These are phyloP conservation scores for Cyanoramphus novaezelandiae DNA, from an alignment of 2,113 vertebrate species.

Conservation along the genomic window DNA sequence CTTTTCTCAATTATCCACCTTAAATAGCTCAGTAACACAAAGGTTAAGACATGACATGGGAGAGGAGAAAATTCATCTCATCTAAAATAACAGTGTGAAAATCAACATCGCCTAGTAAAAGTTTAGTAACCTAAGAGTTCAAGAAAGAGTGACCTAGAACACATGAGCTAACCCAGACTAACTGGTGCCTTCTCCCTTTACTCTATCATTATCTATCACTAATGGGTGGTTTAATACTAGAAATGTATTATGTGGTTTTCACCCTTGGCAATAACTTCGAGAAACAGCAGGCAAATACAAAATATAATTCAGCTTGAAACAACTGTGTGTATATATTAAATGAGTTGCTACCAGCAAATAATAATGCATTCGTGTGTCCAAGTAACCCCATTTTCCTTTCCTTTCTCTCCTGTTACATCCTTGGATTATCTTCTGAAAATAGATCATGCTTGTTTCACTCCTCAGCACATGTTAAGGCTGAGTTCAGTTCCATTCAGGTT, in stretches of 20 bases:
- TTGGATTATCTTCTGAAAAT: neutral
- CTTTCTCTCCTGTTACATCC: neutral
- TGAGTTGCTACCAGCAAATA: conserved; percentile 51
- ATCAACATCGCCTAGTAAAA: conserved; percentile 35
- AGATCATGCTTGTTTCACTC: neutral
- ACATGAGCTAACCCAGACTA: conserved; percentile 79
- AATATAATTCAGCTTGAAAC: conserved; percentile 56
- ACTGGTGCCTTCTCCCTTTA: conserved; percentile 76
- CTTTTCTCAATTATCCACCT: neutral
- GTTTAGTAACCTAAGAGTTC: conserved; percentile 59
- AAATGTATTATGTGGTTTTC: conserved; percentile 71
- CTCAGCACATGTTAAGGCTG: neutral
- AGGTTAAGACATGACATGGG: neutral
- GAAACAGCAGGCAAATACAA: conserved; percentile 61
- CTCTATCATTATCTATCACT: conserved; percentile 79
- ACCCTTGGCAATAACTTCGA: conserved; percentile 66
- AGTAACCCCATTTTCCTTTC: conserved; percentile 27
- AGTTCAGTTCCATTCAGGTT: neutral
- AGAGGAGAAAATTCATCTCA: conserved; percentile 21
- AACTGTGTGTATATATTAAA: conserved; percentile 35
- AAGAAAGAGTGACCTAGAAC: conserved; percentile 67
- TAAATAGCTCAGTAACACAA: neutral
- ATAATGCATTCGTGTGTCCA: neutral
- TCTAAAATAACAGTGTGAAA: conserved; percentile 50
- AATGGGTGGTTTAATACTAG: conserved; percentile 76